phyloP scores from a whole-genome alignment of 1,140 invertebrate species.

The Dryas iulia region DNA sequence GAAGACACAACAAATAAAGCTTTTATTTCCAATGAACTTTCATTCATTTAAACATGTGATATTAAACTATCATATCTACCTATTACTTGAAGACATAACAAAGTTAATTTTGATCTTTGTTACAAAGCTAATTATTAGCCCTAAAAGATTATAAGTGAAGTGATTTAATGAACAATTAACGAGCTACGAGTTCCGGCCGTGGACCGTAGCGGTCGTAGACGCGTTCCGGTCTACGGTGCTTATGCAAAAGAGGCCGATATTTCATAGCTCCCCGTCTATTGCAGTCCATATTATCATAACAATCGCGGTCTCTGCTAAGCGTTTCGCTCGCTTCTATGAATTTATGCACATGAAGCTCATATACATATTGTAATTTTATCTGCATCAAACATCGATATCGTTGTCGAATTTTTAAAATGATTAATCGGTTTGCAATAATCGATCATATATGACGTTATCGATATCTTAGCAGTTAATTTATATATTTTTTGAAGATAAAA shows the following conservation, averaged over 20 bases:
- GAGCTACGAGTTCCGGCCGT: constrained; percentile 57
- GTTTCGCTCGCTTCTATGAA: constrained; percentile 26
- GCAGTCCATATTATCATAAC: constrained; percentile 73
- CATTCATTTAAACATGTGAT: too few species aligned
- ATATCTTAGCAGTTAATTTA: neutral
- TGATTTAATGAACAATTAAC: constrained; percentile 65
- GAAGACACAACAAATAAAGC: too few species aligned
- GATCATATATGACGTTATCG: constrained; percentile 15
- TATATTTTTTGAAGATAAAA: neutral
- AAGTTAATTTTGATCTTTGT: neutral
- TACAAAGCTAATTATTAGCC: neutral
- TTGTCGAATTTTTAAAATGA: constrained; percentile 11
- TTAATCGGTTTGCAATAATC: constrained; percentile 17
- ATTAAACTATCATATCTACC: too few species aligned
- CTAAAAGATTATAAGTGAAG: neutral
- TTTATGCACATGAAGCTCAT: constrained; percentile 17
- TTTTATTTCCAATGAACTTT: too few species aligned
- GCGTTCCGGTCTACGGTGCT: constrained; percentile 57
- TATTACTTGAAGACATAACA: neutral
- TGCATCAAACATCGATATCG: constrained; percentile 16
- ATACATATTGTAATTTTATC: constrained; percentile 8
- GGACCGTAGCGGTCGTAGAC: constrained; percentile 56
- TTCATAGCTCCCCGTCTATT: constrained; percentile 73
- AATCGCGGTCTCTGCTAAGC: constrained; percentile 60
- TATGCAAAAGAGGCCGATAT: constrained; percentile 78